Evolutionary conservation across 2,113 vertebrate genomes (phyloP).

Genomic region (Labrus mixtus): DNA sequence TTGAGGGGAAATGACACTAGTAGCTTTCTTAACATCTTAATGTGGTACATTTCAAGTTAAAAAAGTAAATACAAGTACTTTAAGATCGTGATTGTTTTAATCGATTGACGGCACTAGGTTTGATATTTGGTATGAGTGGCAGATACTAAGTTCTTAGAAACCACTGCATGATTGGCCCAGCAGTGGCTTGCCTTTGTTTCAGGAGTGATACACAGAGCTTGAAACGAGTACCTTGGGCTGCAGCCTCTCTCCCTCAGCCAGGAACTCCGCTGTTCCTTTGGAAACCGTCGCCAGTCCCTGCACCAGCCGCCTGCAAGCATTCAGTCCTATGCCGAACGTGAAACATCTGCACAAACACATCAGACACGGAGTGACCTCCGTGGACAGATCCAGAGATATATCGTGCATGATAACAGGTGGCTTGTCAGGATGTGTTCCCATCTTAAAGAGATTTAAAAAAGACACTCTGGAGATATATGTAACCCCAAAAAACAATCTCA

Average conservation of each 20-base stretch:
- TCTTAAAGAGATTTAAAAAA: conserved; percentile 1
- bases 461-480: neutral
- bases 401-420: conserved; percentile 6
- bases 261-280: conserved; percentile 90
- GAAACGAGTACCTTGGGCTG: conserved; percentile 90
- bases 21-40: no score
- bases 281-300: conserved; percentile 88
- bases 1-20: no score
- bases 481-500: neutral
- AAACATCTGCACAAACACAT: conserved; percentile 87
- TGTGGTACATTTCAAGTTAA: no score
- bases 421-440: neutral
- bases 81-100: neutral
- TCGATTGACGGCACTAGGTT: conserved; percentile 24
- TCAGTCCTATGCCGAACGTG: conserved; percentile 92
- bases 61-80: no score
- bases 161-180: conserved; percentile 57
- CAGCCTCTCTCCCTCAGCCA: conserved; percentile 89
- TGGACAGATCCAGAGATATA: neutral
- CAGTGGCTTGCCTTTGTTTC: conserved; percentile 46
- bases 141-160: conserved; percentile 45
- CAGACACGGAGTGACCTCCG: conserved; percentile 20
- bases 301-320: conserved; percentile 89
- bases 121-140: conserved; percentile 55
- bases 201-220: conserved; percentile 55